Conservation (phyloP, 2,888 invertebrate genomes). For the Hyles lineata region DNA sequence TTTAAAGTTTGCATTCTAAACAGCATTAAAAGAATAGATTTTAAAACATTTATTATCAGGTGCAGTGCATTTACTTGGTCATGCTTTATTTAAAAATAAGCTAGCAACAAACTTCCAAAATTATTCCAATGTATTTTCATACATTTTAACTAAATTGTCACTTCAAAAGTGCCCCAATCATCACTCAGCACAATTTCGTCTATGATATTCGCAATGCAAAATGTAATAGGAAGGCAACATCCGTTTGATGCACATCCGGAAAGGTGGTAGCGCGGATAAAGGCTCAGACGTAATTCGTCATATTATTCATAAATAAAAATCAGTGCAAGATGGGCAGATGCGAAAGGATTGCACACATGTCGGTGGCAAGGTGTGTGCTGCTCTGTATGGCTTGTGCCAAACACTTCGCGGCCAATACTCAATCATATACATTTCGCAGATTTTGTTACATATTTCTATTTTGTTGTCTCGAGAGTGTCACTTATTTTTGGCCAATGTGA, state of each 20-base stretch:
- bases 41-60: no score
- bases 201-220: constrained; percentile 55
- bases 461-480: constrained; percentile 24
- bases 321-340: constrained; percentile 73
- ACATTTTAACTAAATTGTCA: background rate
- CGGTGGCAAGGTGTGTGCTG: constrained; percentile 73
- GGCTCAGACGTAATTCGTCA: constrained; percentile 80
- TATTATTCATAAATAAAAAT: constrained; percentile 84
- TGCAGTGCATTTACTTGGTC: no score
- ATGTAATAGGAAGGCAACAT: constrained; percentile 66
- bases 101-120: no score
- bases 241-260: constrained; percentile 79
- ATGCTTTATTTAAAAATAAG: no score
- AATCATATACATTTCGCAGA: constrained; percentile 59
- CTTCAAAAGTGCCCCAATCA: background rate
- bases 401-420: constrained; percentile 65
- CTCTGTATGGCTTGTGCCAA: constrained; percentile 76
- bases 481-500: constrained; percentile 2
- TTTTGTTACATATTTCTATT: constrained; percentile 48
- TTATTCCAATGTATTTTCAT: no score
- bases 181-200: constrained; percentile 32
- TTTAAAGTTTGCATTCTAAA: no score
- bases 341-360: constrained; percentile 83
- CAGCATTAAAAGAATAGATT: no score
- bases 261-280: constrained; percentile 80